Evolutionary conservation across 2,888 invertebrate species (phyloP), one percentile per base, ranked within the genome.

Genomic region (Sabatieria punctata): DNA sequence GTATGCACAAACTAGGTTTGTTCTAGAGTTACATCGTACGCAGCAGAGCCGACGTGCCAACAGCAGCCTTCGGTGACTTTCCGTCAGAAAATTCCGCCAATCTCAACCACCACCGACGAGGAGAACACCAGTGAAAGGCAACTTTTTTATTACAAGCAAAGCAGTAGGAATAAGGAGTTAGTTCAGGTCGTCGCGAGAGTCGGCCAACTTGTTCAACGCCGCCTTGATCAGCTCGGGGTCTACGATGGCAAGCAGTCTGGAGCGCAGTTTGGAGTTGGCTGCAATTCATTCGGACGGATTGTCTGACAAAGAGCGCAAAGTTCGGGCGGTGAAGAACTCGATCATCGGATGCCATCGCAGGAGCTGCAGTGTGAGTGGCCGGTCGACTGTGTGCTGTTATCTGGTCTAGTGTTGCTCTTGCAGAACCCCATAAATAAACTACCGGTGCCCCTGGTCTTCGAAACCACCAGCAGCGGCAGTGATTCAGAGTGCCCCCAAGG

Each of bases 221-320:
- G n/a, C n/a, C n/a, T n/a, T n/a, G n/a, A n/a, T n/a, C n/a, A n/a
- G n/a, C n/a, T n/a, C n/a, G n/a, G 50, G 48, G n/a, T 47, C 47
- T 21, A 50, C 50, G 2, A 45, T 41, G 39, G 42, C 36, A 3
- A 46, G 42, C 36, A 50, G 50, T 19, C 26, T 50, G 25, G 50
- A 50, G 33, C 45, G 50, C 24, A 33, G 25, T 26, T 30, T 45
- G 15, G 49, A 49, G 30, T n/a, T 46, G 48, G 53, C 57, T 18
- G 59, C 59, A 2, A 52, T 50, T 2, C 50, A 53, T 27, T 58
- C 57, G n/a, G 63, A 63, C 50, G 61, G 61, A 1, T 51, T 63
- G 19, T 59, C 60, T 13, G 63, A 63, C 50, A 58, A 60, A 41
- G 62, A 62, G 43, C 42, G 49, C n/a, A 47, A 51, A 18, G 54